Evolutionary conservation across 2,888 invertebrate species (phyloP), one percentile per base, ranked within the genome.

Genomic region (Polyploca ridens): DNA sequence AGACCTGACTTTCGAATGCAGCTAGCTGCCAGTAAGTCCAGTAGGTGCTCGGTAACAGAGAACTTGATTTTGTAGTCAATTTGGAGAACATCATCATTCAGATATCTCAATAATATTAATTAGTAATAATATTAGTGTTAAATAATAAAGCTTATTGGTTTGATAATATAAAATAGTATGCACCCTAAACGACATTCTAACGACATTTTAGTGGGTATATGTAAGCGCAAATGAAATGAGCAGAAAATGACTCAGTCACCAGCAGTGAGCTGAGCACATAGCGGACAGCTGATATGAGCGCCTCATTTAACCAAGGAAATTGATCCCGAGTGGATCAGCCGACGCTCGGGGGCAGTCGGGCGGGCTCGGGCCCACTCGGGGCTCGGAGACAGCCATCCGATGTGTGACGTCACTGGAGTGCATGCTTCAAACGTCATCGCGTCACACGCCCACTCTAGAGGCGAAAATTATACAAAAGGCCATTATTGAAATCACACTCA

Each of bases 261-360:
- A 54, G 19, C 54, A 10, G 49, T 1, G 41, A 49, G 49, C 49
- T 1, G 46, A 5, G 35, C 11, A 8, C 49, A 16, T n/a, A 13
- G 44, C 14, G 38, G 61, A 41, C 44, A 61, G 27, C 27, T 27
- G 61, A 44, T 38, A 61, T 13, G 41, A 35, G 14, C 61, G 61
- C 35, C 44, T 61, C 61, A 61, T 61, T 61, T 61, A 61, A 61
- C 61, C 35, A 13, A 33, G 61, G 61, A 61, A 61, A 61, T 61
- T 44, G 61, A 35, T 61, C 61, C 61, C 14, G 61, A 44, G 61
- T 59, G 59, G 59, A 35, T 33, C 59, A 19, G 54, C 33, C 33
- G 33, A 19, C 54, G 19, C 49, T 54, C 54, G 54, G 19, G 16
- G 19, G 10, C 16, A 19, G 10, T 54, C 54, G 10, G 19, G 8